Base-by-base conservation (phyloP, 1,140 invertebrate genomes). In the Drosophila kepulauana region DNA sequence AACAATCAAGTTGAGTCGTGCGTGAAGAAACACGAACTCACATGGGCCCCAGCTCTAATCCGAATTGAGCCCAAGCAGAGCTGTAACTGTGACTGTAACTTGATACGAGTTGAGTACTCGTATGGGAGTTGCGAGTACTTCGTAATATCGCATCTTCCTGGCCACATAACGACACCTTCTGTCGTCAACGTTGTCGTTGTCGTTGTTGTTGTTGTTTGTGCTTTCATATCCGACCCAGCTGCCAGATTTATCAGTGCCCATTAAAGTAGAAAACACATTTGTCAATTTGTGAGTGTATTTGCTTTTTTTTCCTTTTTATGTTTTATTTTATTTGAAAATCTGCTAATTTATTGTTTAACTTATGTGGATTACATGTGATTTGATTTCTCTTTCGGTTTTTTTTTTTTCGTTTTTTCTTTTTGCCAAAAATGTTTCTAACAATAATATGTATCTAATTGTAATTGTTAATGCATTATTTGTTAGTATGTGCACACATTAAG, bases 321-420 rank as follows among this genome's bases (percentile, higher is more conserved):
- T 80, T 64, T 74, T 84, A 69, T 84, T 79, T 69, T 78, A 80
- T 80, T 80, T 52, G 58, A 85, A 85, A 85, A 85, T 85, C 82
- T 66, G 81, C 82, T 85, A 86, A 79, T 81, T 86, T 64, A 49
- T 62, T 28, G 56, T 58, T 43, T 58, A 64, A 64, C 49, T 69
- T 72, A 64, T 82, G 72, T 76, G 77, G 69, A 75, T 86, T 86
- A 86, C 74, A 86, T 75, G 84, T 81, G 68, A 70, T 65, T 80
- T 69, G 46, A 69, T 33, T 43, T 46, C 65, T 65, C n/a, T 41
- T 33, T 38, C 5, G 43, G 33, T 28, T 33, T n/a, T n/a, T 33
- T 5, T 33, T 4, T 25, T 30, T 33, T 54, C 13, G 11, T 7
- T 33, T n/a, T 13, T 33, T 54, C 33, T 54, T 33, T 54, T 54